A percentile compares a stretch with the other conserved stretches of the same genome.
Evolutionary conservation across 2,797 vertebrate genomes (phyloP).

Genomic region (Eleutherodactylus coqui): DNA sequence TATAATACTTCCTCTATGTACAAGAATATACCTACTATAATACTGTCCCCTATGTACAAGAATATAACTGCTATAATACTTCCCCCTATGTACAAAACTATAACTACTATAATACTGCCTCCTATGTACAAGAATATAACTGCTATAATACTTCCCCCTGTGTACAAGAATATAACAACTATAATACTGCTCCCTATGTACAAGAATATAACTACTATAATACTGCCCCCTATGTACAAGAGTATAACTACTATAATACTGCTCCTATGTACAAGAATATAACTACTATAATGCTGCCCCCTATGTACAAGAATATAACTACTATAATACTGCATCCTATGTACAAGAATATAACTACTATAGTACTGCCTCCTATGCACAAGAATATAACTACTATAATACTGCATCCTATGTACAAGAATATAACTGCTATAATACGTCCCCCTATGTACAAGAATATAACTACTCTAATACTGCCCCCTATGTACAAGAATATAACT

Average conservation of each 20-base stretch:
- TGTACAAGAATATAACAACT: not conserved
- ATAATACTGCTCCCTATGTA: not conserved
- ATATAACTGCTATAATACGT: too few relatives aligned
- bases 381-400: not conserved
- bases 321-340: not conserved
- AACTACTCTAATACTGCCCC: not conserved
- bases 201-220: not conserved
- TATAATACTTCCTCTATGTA: too few relatives aligned
- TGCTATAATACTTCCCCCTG: not conserved
- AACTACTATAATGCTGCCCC: not conserved
- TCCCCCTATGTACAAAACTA: too few relatives aligned
- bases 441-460: too few relatives aligned
- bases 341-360: not conserved
- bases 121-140: not conserved
- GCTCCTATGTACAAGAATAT: not conserved
- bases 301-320: not conserved
- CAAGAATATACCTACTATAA: too few relatives aligned
- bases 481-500: not conserved
- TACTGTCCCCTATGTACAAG: too few relatives aligned
- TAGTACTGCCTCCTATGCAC: not conserved
- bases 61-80: too few relatives aligned
- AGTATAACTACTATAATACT: constrained; percentile 4
- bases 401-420: not conserved
- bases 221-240: not conserved
- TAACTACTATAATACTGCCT: too few relatives aligned